These are phyloP conservation scores for Mastomys natalensis DNA, from an alignment of 2,113 vertebrate genomes.

Conservation along the genomic window DNA sequence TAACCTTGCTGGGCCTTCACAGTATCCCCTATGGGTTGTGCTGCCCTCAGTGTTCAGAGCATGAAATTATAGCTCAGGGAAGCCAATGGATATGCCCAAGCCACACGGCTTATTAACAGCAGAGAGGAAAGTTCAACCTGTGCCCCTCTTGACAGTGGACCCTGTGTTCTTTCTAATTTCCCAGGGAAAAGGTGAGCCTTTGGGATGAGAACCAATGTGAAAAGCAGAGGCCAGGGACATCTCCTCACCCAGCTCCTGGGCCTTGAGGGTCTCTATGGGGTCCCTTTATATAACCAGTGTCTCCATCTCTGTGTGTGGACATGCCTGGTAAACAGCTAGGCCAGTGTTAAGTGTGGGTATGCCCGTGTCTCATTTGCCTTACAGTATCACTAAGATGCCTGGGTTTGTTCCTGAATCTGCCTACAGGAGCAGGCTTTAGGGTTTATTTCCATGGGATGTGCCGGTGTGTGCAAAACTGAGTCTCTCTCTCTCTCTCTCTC, in stretches of 20 bases:
- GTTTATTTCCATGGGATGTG: too few relatives aligned
- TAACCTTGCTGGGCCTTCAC: not conserved
- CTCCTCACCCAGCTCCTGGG: not conserved
- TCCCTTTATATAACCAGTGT: too few relatives aligned
- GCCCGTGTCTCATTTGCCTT: fast-evolving
- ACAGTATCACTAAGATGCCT: not conserved
- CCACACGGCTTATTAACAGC: not conserved
- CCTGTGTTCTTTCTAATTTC: not conserved
- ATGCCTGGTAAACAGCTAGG: not conserved
- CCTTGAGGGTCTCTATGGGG: not conserved
- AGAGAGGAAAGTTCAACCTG: not conserved
- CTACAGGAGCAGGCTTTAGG: not conserved
- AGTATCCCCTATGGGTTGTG: not conserved
- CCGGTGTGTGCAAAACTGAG: not conserved
- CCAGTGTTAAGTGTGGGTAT: not conserved
- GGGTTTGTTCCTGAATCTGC: not conserved
- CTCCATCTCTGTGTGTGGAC: not conserved
- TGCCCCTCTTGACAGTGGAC: not conserved
- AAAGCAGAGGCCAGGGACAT: not conserved
- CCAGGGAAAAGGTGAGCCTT: not conserved
- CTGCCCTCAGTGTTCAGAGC: not conserved
- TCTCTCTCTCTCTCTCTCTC: not conserved
- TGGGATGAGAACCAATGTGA: not conserved
- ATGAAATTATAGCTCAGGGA: not conserved
- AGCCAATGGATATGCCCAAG: not conserved